These are phyloP conservation scores for Heterotilapia buettikoferi DNA, from an alignment of 2,113 vertebrate genomes.

Conservation along the genomic window DNA sequence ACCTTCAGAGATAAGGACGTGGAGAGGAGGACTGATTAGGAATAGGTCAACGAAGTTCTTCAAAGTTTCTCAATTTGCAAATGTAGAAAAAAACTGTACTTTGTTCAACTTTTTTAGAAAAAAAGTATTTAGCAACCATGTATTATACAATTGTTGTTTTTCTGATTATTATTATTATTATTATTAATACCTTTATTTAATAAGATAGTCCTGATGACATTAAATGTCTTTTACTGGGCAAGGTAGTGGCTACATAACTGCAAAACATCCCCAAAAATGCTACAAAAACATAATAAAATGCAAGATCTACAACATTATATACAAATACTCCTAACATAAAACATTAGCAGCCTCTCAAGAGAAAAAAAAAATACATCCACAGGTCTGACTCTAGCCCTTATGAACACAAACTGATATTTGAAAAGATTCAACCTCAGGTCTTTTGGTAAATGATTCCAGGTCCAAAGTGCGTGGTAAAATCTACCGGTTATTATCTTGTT, in stretches of 20 bases:
- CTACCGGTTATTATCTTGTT: background rate
- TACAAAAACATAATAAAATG: background rate
- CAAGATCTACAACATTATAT: background rate
- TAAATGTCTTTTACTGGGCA: background rate
- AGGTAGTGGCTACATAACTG: background rate
- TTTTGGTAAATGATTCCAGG: background rate
- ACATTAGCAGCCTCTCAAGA: background rate
- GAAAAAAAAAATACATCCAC: background rate
- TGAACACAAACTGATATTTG: background rate
- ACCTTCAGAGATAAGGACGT: background rate
- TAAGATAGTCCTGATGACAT: background rate
- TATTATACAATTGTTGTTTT: background rate
- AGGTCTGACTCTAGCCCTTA: background rate
- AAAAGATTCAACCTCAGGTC: background rate
- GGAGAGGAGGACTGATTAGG: background rate
- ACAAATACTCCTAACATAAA: background rate
- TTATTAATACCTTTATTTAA: background rate
- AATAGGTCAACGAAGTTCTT: background rate
- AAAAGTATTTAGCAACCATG: background rate
- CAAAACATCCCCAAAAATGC: background rate
- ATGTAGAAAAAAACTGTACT: background rate
- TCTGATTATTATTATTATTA: background rate
- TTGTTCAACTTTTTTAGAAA: background rate
- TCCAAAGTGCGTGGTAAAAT: background rate
- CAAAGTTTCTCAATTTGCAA: background rate